These are phyloP conservation scores for Pecten maximus DNA, from an alignment of 2,888 invertebrate genomes.

Conservation along the genomic window DNA sequence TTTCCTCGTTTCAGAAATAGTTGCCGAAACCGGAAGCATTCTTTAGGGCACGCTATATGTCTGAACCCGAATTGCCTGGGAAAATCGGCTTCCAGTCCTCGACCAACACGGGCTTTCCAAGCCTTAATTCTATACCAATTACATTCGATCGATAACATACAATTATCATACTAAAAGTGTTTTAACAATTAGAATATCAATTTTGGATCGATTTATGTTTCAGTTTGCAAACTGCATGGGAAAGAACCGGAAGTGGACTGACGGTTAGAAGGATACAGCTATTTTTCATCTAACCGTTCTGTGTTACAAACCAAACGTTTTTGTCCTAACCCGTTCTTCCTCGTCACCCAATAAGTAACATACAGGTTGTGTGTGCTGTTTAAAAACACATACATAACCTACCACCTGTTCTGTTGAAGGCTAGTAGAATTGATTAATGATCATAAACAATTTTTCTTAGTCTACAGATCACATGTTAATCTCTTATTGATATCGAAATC, in stretches of 20 bases:
- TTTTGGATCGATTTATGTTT: slow-evolving; percentile 23
- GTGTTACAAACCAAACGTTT: neutral
- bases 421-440: no score
- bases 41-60: neutral
- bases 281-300: no score
- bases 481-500: no score
- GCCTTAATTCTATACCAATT: neutral
- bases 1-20: slow-evolving; percentile 8
- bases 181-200: neutral
- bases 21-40: slow-evolving; percentile 18
- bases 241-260: neutral
- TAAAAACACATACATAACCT: no score
- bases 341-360: neutral
- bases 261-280: neutral
- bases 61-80: neutral
- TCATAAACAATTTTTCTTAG: no score
- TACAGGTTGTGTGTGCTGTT: no score
- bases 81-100: neutral
- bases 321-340: neutral
- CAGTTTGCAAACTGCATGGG: neutral
- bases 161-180: neutral
- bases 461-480: no score
- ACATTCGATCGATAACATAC: neutral
- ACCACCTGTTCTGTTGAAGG: no score
- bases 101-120: neutral